phyloP scores from a whole-genome alignment of 35 echinoderm and acorn worm genomes.

The Heliocidaris tuberculata region DNA sequence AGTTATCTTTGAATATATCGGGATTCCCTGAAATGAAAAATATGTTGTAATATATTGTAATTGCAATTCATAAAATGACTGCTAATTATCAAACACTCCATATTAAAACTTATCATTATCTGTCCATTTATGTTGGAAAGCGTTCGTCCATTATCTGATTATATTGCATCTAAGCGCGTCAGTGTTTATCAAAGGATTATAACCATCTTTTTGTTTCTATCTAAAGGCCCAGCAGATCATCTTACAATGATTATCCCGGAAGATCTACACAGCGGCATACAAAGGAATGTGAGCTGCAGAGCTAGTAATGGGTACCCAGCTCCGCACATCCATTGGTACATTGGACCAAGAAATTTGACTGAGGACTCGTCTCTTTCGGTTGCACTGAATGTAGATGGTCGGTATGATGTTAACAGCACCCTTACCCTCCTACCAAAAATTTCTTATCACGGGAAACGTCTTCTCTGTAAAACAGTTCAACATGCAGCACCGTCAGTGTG shows the following conservation, averaged over 20 bases:
- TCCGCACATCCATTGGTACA: not conserved
- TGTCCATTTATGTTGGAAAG: not conserved
- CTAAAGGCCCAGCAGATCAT: not conserved
- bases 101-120: not conserved
- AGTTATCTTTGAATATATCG: too few relatives aligned
- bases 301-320: not conserved
- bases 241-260: not conserved
- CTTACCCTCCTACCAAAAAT: not conserved
- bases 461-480: too few relatives aligned
- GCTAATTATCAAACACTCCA: too few relatives aligned
- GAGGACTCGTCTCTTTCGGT: not conserved
- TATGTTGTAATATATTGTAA: not conserved
- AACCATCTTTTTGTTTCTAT: not conserved
- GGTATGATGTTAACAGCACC: not conserved
- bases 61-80: not conserved
- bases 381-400: not conserved
- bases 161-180: too few relatives aligned
- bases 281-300: not conserved
- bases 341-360: not conserved
- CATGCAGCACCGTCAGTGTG: too few relatives aligned
- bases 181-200: too few relatives aligned
- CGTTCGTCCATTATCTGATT: too few relatives aligned
- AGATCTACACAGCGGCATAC: not conserved
- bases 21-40: too few relatives aligned
- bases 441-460: too few relatives aligned